phyloP scores from a whole-genome alignment of 2,113 vertebrate genomes.

The Apteryx owenii region DNA sequence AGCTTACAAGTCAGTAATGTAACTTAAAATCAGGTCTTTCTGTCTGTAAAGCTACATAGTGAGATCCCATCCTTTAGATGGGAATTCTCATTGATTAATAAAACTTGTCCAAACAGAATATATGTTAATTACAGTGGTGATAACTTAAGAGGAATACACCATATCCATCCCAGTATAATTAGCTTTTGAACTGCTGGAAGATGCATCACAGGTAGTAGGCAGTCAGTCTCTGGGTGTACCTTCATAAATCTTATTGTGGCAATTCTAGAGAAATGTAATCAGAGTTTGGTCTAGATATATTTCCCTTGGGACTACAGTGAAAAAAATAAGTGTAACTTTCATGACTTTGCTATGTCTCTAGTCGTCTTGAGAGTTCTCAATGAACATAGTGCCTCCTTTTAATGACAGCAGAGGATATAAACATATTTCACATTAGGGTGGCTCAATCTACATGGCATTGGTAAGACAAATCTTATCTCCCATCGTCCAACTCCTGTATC shows the following conservation, averaged over 20 bases:
- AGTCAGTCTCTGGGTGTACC: neutral
- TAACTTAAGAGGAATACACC: neutral
- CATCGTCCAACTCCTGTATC: neutral
- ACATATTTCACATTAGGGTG: neutral
- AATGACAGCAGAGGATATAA: neutral
- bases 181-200: neutral
- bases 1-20: neutral
- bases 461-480: neutral
- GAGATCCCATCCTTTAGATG: neutral
- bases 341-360: neutral
- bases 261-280: neutral
- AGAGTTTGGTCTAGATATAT: neutral
- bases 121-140: neutral
- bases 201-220: neutral
- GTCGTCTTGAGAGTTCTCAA: neutral
- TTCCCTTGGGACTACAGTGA: neutral
- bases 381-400: neutral
- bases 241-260: neutral
- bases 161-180: neutral
- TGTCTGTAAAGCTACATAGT: neutral
- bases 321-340: neutral
- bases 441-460: neutral
- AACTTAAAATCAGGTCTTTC: neutral
- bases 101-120: neutral
- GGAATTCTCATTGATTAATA: neutral